Percentiles rank a stretch among this genome's conserved stretches.
Evolutionary conservation across 1,140 invertebrate genomes (phyloP).

Genomic region (Eupristina koningsbergeri): DNA sequence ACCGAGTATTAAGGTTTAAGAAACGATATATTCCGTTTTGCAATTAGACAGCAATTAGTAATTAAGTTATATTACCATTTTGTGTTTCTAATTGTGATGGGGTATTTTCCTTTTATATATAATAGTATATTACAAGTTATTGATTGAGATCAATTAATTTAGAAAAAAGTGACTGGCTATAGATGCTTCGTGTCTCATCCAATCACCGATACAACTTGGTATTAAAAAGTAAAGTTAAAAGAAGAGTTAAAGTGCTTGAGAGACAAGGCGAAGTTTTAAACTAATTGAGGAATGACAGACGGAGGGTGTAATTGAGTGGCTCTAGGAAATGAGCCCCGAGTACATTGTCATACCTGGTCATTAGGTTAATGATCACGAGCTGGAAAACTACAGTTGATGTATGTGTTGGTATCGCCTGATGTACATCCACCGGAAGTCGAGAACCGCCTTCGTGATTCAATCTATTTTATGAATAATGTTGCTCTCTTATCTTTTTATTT

Average conservation of each 20-base stretch:
- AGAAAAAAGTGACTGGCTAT: not conserved
- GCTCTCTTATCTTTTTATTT: too few relatives aligned
- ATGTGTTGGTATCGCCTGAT: not conserved
- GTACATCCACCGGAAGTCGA: not conserved
- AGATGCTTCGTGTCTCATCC: not conserved
- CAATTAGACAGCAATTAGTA: not conserved
- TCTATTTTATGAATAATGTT: too few relatives aligned
- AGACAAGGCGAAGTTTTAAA: not conserved
- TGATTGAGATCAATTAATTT: not conserved
- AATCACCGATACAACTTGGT: not conserved
- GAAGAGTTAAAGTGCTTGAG: not conserved
- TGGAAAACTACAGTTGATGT: too few relatives aligned
- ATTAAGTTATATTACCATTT: not conserved
- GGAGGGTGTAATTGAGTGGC: constrained; percentile 24
- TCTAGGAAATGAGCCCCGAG: constrained; percentile 53
- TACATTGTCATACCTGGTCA: constrained; percentile 50
- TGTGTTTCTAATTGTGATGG: not conserved
- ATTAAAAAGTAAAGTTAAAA: not conserved
- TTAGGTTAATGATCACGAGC: constrained; percentile 50
- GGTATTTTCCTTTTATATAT: not conserved
- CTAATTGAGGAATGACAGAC: not conserved
- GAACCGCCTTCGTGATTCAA: not conserved
- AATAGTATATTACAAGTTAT: not conserved
- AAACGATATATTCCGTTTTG: not conserved
- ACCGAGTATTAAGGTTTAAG: not conserved